These are phyloP conservation scores for Falcunculus frontatus DNA, from an alignment of 2,113 vertebrate genomes.

Conservation along the genomic window DNA sequence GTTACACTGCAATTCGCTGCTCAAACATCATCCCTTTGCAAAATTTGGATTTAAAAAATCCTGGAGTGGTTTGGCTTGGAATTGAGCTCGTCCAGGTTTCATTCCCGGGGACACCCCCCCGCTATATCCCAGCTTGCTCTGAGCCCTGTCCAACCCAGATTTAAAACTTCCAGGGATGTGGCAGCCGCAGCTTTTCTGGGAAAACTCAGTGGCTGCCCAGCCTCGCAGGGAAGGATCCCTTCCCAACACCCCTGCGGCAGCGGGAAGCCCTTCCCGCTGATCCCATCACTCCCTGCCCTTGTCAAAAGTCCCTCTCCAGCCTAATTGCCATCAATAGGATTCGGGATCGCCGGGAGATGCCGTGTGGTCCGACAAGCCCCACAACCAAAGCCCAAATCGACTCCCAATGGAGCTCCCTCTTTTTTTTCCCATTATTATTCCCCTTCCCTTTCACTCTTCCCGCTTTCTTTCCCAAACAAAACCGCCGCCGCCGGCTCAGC, in stretches of 20 bases:
- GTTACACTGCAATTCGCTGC: fast-evolving
- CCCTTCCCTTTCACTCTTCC: not conserved
- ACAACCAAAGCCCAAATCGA: not conserved
- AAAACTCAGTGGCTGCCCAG: not conserved
- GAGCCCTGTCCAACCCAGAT: fast-evolving
- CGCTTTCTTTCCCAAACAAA: conserved; percentile 39
- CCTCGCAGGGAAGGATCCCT: not conserved
- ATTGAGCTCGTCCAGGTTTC: not conserved
- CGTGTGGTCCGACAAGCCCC: not conserved
- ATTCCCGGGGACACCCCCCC: too few relatives aligned
- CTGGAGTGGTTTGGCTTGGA: not conserved
- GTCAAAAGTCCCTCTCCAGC: not conserved
- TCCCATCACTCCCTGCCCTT: not conserved
- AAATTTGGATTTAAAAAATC: fast-evolving
- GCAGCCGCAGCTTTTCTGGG: not conserved
- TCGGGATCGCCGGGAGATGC: not conserved
- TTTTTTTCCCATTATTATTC: not conserved
- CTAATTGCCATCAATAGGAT: not conserved
- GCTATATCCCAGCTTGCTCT: not conserved
- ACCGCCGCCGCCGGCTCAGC: conserved; percentile 21
- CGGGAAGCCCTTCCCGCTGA: not conserved
- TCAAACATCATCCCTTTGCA: not conserved
- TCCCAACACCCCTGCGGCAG: not conserved
- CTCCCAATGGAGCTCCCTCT: not conserved
- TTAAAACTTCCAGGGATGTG: not conserved